A percentile compares a stretch with the other conserved stretches of the same genome.
These are phyloP conservation scores for Galeruca laticollis DNA, from an alignment of 2,888 invertebrate species.

Conservation along the genomic window DNA sequence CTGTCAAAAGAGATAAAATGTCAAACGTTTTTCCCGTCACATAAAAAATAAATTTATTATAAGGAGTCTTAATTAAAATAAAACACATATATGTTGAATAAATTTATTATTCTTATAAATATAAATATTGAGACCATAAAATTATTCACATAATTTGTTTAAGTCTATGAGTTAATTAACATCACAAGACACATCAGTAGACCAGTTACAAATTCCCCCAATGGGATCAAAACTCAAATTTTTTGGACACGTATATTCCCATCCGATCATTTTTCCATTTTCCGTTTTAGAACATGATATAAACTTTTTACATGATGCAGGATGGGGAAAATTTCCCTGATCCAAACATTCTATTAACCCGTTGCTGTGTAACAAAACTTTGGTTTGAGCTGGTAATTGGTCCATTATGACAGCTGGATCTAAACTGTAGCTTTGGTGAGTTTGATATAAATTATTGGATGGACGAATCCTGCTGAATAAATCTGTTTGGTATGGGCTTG, in stretches of 20 bases:
- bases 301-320: constrained; percentile 90
- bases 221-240: constrained; percentile 90
- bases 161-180: constrained; percentile 22
- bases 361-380: constrained; percentile 74
- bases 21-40: no score
- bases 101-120: constrained; percentile 10
- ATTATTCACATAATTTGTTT: constrained; percentile 1
- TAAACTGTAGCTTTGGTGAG: neutral
- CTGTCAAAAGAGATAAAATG: no score
- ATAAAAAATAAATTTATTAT: neutral
- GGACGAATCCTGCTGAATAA: neutral
- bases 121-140: constrained; percentile 23
- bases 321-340: constrained; percentile 92
- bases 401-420: neutral
- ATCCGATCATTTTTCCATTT: constrained; percentile 81
- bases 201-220: constrained; percentile 93
- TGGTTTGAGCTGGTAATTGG: constrained; percentile 68
- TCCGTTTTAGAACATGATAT: constrained; percentile 90
- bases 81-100: constrained; percentile 8
- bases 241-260: constrained; percentile 90
- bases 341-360: constrained; percentile 87
- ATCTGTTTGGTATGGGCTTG: constrained; percentile 7
- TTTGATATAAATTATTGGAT: neutral
- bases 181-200: constrained; percentile 80
- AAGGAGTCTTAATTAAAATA: neutral